Conservation (phyloP, 2,888 invertebrate species). For the Apotomis turbidana region DNA sequence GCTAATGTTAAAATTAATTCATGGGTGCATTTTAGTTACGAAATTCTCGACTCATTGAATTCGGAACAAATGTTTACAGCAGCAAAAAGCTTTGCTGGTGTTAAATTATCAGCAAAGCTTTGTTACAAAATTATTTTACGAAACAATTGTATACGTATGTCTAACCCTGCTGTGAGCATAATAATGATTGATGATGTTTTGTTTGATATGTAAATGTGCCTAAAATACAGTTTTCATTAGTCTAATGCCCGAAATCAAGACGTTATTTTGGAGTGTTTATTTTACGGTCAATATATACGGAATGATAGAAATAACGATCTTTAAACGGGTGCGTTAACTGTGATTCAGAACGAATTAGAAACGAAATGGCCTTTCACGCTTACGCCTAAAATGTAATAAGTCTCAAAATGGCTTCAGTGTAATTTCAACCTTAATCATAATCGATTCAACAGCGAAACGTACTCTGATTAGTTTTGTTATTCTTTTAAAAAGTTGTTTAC, state of each 20-base stretch:
- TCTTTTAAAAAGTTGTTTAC: slow-evolving; percentile 5
- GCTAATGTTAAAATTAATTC: too few relatives aligned
- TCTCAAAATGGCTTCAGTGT: not conserved
- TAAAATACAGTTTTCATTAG: slow-evolving; percentile 4
- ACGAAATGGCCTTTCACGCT: not conserved
- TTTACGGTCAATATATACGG: not conserved
- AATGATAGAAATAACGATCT: slow-evolving; percentile 15
- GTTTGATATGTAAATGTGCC: slow-evolving; percentile 2
- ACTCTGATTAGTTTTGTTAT: not conserved
- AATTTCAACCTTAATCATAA: not conserved
- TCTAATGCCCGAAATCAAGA: slow-evolving; percentile 5
- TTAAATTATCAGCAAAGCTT: too few relatives aligned
- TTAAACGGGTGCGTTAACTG: not conserved
- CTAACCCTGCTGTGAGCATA: too few relatives aligned
- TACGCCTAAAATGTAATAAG: not conserved
- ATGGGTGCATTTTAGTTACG: too few relatives aligned
- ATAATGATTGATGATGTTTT: slow-evolving; percentile 1
- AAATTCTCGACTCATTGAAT: too few relatives aligned
- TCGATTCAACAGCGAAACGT: not conserved
- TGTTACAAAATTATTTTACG: too few relatives aligned
- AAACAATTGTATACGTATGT: too few relatives aligned
- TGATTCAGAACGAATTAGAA: slow-evolving; percentile 13
- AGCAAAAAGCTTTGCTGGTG: too few relatives aligned
- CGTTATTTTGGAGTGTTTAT: slow-evolving; percentile 1
- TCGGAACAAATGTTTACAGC: too few relatives aligned